Base-by-base conservation (phyloP, 2,888 invertebrate genomes). In the Andrena camellia region DNA sequence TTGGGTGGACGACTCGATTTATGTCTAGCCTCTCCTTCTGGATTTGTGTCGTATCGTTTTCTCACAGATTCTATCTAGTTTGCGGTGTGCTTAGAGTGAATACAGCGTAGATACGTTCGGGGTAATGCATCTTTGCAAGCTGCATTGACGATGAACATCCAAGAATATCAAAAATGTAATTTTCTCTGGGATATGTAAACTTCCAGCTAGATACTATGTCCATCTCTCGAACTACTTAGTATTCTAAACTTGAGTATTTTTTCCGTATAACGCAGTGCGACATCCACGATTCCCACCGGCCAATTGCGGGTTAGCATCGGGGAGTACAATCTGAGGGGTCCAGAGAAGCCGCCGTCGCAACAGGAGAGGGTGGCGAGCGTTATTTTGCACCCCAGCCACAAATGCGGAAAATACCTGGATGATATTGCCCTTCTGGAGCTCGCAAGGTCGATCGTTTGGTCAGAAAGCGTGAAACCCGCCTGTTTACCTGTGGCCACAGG, bases 361-460 rank as follows among this genome's bases (percentile, higher is more conserved):
- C 91, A 95, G 93, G 92, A 95, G 78, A 85, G 92, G 26, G 94
- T 96, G 6, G 93, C 94, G 13, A 94, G 94, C 76, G 95, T 97
- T 33, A 93, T 96, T 66, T 95, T 97, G 0, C 98, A 98, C 94
- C 97, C 97, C 0, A 95, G 96, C 29, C 98, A 98, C 94, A 95
- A 95, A 92, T 96, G 96, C 91, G 95, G 94, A 67, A 95, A 95
- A 89, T 95, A 95, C n/a, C 93, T 93, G 77, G 95, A 96, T 91
- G 97, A 97, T 91, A 95, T 97, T 87, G 98, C 98, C 1, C 95
- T 98, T 17, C 93, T 98, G 60, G 96, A 97, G 92, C 94, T 98
- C 26, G 94, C 94, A 2, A 94, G 95, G 8, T 96, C 96, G 78
- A 94, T 98, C 17, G 92, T 93, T 52, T 98, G 97, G 96, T 96